Base-by-base conservation (phyloP, 2,113 vertebrate genomes). In the Rhineura floridana region DNA sequence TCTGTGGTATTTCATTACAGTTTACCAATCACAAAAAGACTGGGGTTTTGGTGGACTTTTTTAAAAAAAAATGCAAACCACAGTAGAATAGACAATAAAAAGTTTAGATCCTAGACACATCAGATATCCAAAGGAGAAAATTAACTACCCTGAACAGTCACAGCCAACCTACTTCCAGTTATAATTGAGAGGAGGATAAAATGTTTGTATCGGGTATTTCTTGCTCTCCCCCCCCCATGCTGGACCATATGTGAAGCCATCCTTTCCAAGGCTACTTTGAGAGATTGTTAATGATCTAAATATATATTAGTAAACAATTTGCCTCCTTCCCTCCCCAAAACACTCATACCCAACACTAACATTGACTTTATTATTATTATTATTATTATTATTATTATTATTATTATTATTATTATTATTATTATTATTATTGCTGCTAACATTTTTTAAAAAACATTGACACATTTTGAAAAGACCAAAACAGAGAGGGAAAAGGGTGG, bases 401-500 rank as follows among this genome's bases (percentile, higher is more conserved):
- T 28, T 48, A 46, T 13, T 83, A 0, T 72, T 81, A 78, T 28
- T 90, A 9, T 83, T 87, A 85, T 46, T 44, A 72, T 39, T 69
- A 6, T 44, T 42, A 11, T 11, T 19, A 30, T 48, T 46, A 28
- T 91, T 94, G 63, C 52, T 91, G 82, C 92, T 30, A 1, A 63
- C 75, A 72, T 94, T 33, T 88, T 95, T 92, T 33, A 83, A 92
- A 93, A 87, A 2, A 92, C 59, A 93, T 39, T 91, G 12, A 15
- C 8, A 89, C 6, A 25, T 85, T 90, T 91, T 87, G 79, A 85
- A 91, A 63, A 65, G 0, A 87, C 17, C 10, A 86, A 30, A 65
- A n/a, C 82, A 0, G 6, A 19, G 62, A 86, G 76, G 69, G 87
- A 0, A 80, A 85, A 92, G 76, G 84, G 52, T 65, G 21, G 15